A percentile compares a stretch with the other conserved stretches of the same genome.
These are phyloP conservation scores for Gymnocheta viridis DNA, from an alignment of 2,888 invertebrate genomes.

Conservation along the genomic window DNA sequence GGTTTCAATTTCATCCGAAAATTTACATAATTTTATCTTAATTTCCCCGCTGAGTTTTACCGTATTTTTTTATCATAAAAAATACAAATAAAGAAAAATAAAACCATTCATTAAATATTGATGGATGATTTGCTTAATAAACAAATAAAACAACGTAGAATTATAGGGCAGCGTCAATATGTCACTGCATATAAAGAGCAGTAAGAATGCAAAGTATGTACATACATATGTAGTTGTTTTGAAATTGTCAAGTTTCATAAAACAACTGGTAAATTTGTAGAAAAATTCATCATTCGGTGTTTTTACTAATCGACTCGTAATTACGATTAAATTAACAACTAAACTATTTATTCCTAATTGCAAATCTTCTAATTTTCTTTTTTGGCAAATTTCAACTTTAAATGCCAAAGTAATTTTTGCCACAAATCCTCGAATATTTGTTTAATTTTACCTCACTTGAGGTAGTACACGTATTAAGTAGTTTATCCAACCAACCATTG, in stretches of 20 bases:
- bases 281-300: too few relatives aligned
- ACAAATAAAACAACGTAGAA: neutral
- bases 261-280: too few relatives aligned
- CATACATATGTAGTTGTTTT: neutral
- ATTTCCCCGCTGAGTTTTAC: conserved; percentile 26
- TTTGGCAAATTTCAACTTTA: too few relatives aligned
- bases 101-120: conserved; percentile 55
- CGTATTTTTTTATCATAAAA: neutral
- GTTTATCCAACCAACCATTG: neutral
- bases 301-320: too few relatives aligned
- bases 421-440: neutral
- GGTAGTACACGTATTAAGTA: neutral
- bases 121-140: conserved; percentile 52
- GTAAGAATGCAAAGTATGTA: too few relatives aligned
- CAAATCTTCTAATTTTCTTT: too few relatives aligned
- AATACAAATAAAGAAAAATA: conserved; percentile 1
- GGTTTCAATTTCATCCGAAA: conserved; percentile 4
- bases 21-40: conserved; percentile 1
- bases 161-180: neutral
- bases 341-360: too few relatives aligned
- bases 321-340: too few relatives aligned
- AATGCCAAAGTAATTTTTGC: neutral
- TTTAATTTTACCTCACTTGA: neutral
- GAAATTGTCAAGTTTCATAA: too few relatives aligned
- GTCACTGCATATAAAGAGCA: too few relatives aligned